A percentile compares a stretch with the other conserved stretches of the same genome.
Conservation (phyloP, 37 sponge, comb jelly and placozoan species). For the Ephydatia muelleri region DNA sequence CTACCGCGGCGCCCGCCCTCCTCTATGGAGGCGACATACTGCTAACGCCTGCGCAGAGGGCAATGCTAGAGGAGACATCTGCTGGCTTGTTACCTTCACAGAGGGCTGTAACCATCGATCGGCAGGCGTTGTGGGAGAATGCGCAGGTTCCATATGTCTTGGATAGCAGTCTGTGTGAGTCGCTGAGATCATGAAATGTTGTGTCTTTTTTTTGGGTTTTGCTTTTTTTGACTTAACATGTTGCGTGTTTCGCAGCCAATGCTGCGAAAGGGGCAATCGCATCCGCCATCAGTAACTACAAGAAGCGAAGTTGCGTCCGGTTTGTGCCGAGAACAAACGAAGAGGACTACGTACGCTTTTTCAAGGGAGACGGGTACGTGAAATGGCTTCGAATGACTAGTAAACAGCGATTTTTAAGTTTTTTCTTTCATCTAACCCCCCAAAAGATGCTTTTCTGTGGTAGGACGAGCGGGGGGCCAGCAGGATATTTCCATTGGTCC, state of each 20-base stretch:
- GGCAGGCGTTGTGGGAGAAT: slow-evolving; percentile 14
- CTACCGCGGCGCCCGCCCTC: neutral
- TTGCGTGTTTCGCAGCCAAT: slow-evolving; percentile 3
- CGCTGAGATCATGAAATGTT: neutral
- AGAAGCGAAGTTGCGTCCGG: slow-evolving; percentile 46
- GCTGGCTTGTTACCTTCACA: slow-evolving; percentile 13
- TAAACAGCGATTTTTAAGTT: neutral
- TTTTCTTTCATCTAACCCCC: neutral
- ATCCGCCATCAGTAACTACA: slow-evolving; percentile 56
- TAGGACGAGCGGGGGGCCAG: slow-evolving; percentile 61
- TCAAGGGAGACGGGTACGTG: slow-evolving; percentile 53
- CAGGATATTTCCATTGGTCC: slow-evolving; percentile 78
- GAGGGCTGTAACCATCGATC: slow-evolving; percentile 35
- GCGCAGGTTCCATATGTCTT: slow-evolving; percentile 34
- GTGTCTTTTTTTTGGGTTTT: neutral
- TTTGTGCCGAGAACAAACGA: slow-evolving; percentile 53
- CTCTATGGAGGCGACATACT: slow-evolving; percentile 61
- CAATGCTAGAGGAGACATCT: slow-evolving; percentile 22
- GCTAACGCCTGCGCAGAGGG: slow-evolving; percentile 61
- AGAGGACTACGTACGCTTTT: slow-evolving; percentile 66
- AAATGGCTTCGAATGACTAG: neutral
- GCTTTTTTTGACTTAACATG: neutral
- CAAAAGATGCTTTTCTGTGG: slow-evolving; percentile 66
- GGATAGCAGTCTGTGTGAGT: slow-evolving; percentile 32
- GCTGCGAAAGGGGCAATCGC: slow-evolving; percentile 46